Conservation (phyloP, 1,140 invertebrate genomes). For the Leptonema lineaticorne region DNA sequence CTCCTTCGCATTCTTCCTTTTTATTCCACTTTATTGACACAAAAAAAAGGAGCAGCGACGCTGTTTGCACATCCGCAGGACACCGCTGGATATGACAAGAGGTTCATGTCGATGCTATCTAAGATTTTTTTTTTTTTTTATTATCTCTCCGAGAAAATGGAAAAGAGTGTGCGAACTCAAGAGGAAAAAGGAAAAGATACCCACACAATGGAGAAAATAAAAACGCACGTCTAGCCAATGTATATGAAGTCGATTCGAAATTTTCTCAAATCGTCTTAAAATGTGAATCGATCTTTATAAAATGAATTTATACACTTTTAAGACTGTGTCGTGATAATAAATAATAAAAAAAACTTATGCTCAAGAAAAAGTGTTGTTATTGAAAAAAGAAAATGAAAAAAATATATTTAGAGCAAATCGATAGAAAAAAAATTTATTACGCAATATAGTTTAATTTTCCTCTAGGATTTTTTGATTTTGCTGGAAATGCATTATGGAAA, state of each 20-base stretch:
- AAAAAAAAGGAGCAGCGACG: constrained; percentile 12
- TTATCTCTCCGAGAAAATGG: constrained; percentile 10
- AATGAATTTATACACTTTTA: too few species aligned
- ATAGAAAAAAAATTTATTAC: too few species aligned
- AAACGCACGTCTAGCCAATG: too few species aligned
- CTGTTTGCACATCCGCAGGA: constrained; percentile 23
- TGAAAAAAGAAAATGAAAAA: too few species aligned
- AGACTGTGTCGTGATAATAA: too few species aligned
- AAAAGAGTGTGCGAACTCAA: background rate
- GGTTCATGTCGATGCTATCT: background rate
- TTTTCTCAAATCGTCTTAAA: too few species aligned
- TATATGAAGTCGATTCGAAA: background rate
- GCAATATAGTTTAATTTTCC: background rate
- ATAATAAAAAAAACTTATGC: too few species aligned
- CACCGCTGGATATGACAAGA: constrained; percentile 26
- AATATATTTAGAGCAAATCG: too few species aligned
- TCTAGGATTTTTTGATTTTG: background rate
- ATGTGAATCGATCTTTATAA: too few species aligned
- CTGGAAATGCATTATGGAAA: constrained; percentile 4
- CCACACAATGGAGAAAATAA: background rate
- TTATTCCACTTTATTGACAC: constrained; percentile 23
- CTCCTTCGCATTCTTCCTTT: constrained; percentile 10
- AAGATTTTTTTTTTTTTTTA: constrained; percentile 19
- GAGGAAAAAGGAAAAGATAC: background rate
- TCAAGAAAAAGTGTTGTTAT: background rate